Evolutionary conservation across 1,140 invertebrate species (phyloP).

Genomic region (Ladona fulva): DNA sequence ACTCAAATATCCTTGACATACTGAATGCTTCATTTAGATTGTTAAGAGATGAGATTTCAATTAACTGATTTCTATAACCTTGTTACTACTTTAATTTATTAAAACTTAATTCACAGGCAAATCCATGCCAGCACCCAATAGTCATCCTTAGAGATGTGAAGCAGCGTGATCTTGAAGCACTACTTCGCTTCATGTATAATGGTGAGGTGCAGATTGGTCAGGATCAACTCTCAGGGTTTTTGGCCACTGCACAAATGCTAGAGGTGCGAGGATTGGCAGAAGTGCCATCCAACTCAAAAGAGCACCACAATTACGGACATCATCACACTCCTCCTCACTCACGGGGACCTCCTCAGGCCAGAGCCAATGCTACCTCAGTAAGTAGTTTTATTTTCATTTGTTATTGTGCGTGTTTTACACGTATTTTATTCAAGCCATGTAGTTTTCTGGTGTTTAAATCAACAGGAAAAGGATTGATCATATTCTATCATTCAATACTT

Average conservation of each 20-base stretch:
- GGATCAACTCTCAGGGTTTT: slow-evolving; percentile 76
- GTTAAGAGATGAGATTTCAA: no score
- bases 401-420: no score
- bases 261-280: slow-evolving; percentile 84
- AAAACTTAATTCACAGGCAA: slow-evolving; percentile 46
- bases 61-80: no score
- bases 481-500: no score
- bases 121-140: slow-evolving; percentile 89
- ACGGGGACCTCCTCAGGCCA: not conserved
- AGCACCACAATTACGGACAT: slow-evolving; percentile 15
- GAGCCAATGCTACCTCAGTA: slow-evolving; percentile 3
- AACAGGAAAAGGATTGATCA: no score
- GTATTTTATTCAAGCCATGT: no score
- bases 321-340: not conserved
- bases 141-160: slow-evolving; percentile 83
- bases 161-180: slow-evolving; percentile 79
- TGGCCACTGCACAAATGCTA: slow-evolving; percentile 82
- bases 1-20: no score
- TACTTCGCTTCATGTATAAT: slow-evolving; percentile 91
- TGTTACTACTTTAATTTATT: no score
- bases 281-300: slow-evolving; percentile 46
- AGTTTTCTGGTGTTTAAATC: no score
- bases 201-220: slow-evolving; percentile 88
- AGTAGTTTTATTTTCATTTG: no score
- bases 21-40: no score